These are phyloP conservation scores for Chanos chanos DNA, from an alignment of 2,797 vertebrate genomes.

Conservation along the genomic window DNA sequence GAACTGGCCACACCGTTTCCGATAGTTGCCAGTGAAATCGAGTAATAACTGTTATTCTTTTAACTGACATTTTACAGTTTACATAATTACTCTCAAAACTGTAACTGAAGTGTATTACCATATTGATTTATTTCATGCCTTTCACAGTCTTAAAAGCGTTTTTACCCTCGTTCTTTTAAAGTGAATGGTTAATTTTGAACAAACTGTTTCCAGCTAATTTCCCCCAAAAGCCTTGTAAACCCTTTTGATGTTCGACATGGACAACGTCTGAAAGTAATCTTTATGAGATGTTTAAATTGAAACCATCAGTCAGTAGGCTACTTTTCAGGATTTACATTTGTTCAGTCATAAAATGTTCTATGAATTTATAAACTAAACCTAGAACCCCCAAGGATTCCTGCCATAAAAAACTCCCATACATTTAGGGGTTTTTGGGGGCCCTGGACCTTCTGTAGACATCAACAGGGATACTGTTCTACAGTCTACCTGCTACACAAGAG, in stretches of 20 bases:
- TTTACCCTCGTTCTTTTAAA: too few relatives aligned
- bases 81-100: too few relatives aligned
- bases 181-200: neutral
- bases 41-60: too few relatives aligned
- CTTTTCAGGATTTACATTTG: conserved; percentile 15
- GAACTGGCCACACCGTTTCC: too few relatives aligned
- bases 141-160: too few relatives aligned
- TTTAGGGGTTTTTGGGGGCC: conserved; percentile 22
- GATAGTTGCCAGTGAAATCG: too few relatives aligned
- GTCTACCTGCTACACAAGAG: conserved; percentile 50
- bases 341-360: conserved; percentile 29
- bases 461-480: conserved; percentile 61
- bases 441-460: conserved; percentile 53
- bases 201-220: neutral
- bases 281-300: conserved; percentile 27
- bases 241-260: conserved; percentile 1
- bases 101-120: neutral
- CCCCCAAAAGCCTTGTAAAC: neutral
- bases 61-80: too few relatives aligned
- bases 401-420: conserved; percentile 25
- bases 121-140: neutral
- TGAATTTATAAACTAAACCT: conserved; percentile 38
- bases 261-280: conserved; percentile 19
- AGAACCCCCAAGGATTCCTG: conserved; percentile 23
- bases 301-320: conserved; percentile 6